phyloP scores from a whole-genome alignment of 2,113 vertebrate species.

The Campylomormyrus tamandua region DNA sequence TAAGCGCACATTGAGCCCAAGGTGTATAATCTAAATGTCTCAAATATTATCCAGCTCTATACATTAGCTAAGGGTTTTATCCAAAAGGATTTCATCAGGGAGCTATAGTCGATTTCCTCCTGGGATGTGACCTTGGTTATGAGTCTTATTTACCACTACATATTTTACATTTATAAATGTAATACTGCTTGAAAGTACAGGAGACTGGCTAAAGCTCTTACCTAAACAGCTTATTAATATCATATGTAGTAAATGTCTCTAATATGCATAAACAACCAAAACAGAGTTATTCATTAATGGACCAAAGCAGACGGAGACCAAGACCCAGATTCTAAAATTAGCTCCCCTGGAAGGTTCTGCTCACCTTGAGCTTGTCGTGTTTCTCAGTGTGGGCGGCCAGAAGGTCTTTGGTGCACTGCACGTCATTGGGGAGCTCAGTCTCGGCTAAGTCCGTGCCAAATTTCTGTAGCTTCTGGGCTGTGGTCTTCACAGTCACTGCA shows the following conservation, averaged over 20 bases:
- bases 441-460: conserved; percentile 78
- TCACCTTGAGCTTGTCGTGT: conserved; percentile 74
- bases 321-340: neutral
- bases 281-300: neutral
- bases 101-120: neutral
- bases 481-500: conserved; percentile 85
- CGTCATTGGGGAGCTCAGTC: conserved; percentile 80
- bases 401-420: conserved; percentile 79
- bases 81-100: neutral
- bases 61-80: neutral
- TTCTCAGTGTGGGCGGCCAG: conserved; percentile 70
- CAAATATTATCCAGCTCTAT: neutral
- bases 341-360: neutral
- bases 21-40: neutral
- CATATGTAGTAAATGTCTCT: neutral
- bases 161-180: neutral
- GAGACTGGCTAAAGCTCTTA: neutral
- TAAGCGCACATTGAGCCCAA: neutral
- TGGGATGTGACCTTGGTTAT: neutral
- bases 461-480: conserved; percentile 81
- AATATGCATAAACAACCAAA: neutral
- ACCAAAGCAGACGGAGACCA: neutral
- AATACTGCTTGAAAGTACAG: neutral
- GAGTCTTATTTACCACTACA: neutral
- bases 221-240: neutral